Percentiles rank a stretch among this genome's conserved stretches.
phyloP scores from a whole-genome alignment of 2,797 vertebrate species.

The Lates japonicus region DNA sequence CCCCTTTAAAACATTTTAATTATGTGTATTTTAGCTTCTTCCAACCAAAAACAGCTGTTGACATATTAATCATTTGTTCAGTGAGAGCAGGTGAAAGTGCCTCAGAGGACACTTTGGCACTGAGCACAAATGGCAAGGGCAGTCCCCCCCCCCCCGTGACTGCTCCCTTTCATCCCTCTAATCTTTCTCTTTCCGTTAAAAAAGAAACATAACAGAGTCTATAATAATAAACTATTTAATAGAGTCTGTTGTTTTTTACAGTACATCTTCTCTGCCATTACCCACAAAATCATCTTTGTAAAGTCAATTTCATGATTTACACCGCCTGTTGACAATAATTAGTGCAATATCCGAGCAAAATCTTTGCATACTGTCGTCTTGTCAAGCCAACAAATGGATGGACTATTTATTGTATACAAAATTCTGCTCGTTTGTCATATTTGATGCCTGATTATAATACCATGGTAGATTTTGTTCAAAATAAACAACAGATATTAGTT shows the following conservation, averaged over 20 bases:
- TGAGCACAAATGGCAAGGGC: not conserved
- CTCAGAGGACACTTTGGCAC: not conserved
- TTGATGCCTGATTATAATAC: not conserved
- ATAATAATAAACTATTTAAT: not conserved
- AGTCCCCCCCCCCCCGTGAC: not conserved
- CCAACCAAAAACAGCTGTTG: not conserved
- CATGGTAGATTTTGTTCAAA: not conserved
- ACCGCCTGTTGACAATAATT: not conserved
- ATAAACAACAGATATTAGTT: not conserved
- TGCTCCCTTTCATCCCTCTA: conserved; percentile 16
- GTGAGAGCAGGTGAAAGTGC: not conserved
- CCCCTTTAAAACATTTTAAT: not conserved
- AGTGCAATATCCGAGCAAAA: not conserved
- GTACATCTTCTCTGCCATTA: not conserved
- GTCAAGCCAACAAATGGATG: not conserved
- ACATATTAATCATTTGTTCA: not conserved
- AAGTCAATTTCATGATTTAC: conserved; percentile 5
- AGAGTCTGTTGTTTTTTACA: not conserved
- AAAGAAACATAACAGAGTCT: not conserved
- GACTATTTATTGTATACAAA: not conserved
- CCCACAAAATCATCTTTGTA: not conserved
- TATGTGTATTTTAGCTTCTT: not conserved
- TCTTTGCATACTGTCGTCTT: not conserved
- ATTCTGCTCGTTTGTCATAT: not conserved
- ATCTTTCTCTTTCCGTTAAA: not conserved